phyloP scores from a whole-genome alignment of 2,888 invertebrate species.

The Chrysodeixis includens region DNA sequence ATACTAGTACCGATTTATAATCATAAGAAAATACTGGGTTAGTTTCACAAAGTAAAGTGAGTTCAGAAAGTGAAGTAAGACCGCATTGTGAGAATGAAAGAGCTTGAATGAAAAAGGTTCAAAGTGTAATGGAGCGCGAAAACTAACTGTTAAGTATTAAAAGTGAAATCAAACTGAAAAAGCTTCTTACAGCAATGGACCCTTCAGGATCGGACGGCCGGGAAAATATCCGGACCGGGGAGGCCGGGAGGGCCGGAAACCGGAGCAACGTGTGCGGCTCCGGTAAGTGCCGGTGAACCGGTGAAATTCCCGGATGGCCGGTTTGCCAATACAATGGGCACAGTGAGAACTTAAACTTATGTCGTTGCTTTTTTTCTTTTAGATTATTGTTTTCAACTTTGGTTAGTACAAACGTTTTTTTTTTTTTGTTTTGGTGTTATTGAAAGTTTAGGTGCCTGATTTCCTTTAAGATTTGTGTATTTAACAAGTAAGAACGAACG shows the following conservation, averaged over 20 bases:
- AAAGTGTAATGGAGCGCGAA: neutral
- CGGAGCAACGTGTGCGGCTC: neutral
- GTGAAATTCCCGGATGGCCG: neutral
- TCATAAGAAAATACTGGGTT: too few relatives aligned
- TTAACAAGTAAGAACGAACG: too few relatives aligned
- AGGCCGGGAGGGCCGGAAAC: too few relatives aligned
- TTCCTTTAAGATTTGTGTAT: too few relatives aligned
- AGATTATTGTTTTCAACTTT: neutral
- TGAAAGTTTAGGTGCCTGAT: neutral
- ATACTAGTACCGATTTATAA: too few relatives aligned
- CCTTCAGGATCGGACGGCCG: neutral
- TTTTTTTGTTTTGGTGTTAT: neutral
- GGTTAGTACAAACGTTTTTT: neutral
- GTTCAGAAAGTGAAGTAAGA: too few relatives aligned
- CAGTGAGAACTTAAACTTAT: neutral
- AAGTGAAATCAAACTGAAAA: neutral
- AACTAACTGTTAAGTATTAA: neutral
- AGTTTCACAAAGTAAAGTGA: too few relatives aligned
- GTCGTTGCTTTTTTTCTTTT: neutral
- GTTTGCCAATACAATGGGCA: neutral
- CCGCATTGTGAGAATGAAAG: too few relatives aligned
- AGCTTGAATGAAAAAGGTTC: neutral
- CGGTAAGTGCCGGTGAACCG: neutral
- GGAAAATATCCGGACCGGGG: constrained; percentile 1
- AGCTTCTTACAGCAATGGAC: neutral